phyloP scores from a whole-genome alignment of 2,888 invertebrate genomes.

The Eilema caniola region DNA sequence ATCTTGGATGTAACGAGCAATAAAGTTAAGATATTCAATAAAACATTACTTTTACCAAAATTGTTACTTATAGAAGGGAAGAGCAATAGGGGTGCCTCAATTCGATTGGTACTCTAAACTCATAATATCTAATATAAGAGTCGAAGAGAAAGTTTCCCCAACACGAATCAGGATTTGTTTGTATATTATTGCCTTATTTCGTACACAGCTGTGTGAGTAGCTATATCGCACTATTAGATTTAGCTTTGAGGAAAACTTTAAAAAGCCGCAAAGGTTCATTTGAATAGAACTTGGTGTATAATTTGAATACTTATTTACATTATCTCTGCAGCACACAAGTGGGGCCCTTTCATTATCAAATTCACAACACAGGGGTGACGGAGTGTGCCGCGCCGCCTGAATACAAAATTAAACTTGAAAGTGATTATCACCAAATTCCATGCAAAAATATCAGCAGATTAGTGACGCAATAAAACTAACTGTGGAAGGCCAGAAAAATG shows the following conservation, averaged over 20 bases:
- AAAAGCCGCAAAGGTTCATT: constrained; percentile 84
- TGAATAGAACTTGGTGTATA: constrained; percentile 82
- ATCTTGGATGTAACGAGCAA: too few relatives aligned
- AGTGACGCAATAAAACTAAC: constrained; percentile 69
- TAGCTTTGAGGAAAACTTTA: constrained; percentile 79
- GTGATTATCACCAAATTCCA: constrained; percentile 79
- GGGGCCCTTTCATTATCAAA: constrained; percentile 86
- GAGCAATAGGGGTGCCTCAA: constrained; percentile 45
- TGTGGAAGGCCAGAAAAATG: constrained; percentile 42
- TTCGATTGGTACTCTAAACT: constrained; percentile 55
- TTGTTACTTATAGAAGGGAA: constrained; percentile 30
- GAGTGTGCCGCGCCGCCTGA: constrained; percentile 61
- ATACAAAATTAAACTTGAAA: constrained; percentile 81
- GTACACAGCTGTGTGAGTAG: constrained; percentile 56
- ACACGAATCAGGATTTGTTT: constrained; percentile 70
- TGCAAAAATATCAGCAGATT: constrained; percentile 76
- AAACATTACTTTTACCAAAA: constrained; percentile 28
- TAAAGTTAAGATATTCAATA: constrained; percentile 14
- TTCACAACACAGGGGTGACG: constrained; percentile 78
- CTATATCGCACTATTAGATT: constrained; percentile 67
- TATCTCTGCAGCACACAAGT: constrained; percentile 86
- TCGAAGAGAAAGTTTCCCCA: constrained; percentile 66
- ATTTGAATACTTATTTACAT: constrained; percentile 87
- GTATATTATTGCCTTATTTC: constrained; percentile 74
- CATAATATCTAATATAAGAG: constrained; percentile 67